Conservation (phyloP, 1,140 invertebrate genomes). For the Neomicropteryx cornuta region DNA sequence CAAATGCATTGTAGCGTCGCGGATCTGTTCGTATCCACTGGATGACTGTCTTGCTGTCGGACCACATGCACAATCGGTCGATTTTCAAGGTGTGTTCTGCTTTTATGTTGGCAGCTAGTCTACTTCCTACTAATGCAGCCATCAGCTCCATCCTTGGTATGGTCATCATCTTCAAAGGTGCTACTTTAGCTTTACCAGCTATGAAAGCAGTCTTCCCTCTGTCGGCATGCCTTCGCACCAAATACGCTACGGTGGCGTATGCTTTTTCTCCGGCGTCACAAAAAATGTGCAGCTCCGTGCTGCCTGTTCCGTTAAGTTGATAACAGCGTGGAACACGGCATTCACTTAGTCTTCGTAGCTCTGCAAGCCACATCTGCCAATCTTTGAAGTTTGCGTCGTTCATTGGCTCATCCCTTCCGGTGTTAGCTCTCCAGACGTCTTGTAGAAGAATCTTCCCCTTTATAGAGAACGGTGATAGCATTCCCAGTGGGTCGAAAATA, state of each 20-base stretch:
- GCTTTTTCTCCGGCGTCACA: constrained; percentile 19
- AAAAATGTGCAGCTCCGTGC: constrained; percentile 13
- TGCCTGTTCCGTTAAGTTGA: background rate
- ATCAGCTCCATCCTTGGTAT: constrained; percentile 19
- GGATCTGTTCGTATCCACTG: constrained; percentile 16
- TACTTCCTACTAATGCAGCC: constrained; percentile 15
- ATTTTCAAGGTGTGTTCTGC: constrained; percentile 10
- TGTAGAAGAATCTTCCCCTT: constrained; percentile 21
- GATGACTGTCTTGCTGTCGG: constrained; percentile 19
- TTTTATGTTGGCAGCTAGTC: constrained; percentile 9
- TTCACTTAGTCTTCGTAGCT: background rate
- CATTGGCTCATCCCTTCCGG: constrained; percentile 22
- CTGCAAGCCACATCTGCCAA: constrained; percentile 7
- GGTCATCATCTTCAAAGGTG: constrained; percentile 14
- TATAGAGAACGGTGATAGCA: constrained; percentile 19
- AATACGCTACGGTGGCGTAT: constrained; percentile 18
- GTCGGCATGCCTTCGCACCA: constrained; percentile 6
- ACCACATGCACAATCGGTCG: constrained; percentile 14
- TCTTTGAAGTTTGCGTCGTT: background rate
- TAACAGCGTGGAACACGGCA: constrained; percentile 7
- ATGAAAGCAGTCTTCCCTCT: constrained; percentile 10
- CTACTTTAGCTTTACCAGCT: constrained; percentile 14
- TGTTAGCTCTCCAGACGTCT: constrained; percentile 18
- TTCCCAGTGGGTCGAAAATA: constrained; percentile 23
- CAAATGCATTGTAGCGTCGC: constrained; percentile 3